Conservation (phyloP, 1,140 invertebrate genomes). For the Drosophila bocqueti region DNA sequence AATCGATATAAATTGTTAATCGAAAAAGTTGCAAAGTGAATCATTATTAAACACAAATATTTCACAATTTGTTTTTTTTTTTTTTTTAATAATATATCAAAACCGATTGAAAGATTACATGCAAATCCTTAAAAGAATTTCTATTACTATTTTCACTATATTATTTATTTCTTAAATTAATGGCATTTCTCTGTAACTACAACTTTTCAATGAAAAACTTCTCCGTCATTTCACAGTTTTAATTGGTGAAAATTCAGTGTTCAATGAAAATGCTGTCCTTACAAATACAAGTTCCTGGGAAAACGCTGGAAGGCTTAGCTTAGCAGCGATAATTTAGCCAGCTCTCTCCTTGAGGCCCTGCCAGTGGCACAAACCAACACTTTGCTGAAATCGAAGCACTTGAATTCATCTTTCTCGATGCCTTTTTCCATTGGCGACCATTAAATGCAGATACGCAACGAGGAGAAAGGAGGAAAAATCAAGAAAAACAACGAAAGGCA, state of each 20-base stretch:
- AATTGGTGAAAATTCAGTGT: neutral
- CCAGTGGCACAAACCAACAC: slow-evolving; percentile 16
- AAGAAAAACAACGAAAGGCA: neutral
- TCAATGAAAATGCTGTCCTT: slow-evolving; percentile 2
- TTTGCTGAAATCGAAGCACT: slow-evolving; percentile 45
- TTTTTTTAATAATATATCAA: neutral
- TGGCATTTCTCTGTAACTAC: neutral
- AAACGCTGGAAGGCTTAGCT: neutral
- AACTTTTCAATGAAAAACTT: neutral
- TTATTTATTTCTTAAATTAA: neutral
- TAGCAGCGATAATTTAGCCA: neutral
- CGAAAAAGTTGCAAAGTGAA: no score
- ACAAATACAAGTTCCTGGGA: slow-evolving; percentile 8
- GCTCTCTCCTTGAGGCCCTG: neutral
- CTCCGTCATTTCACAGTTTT: neutral
- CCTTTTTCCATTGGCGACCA: slow-evolving; percentile 25
- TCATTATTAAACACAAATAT: no score
- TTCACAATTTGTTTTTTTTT: no score
- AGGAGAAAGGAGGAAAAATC: neutral
- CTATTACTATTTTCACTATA: no score
- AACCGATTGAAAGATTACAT: neutral
- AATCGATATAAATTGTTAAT: no score
- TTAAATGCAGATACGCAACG: slow-evolving; percentile 39
- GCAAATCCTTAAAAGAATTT: no score
- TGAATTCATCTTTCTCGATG: slow-evolving; percentile 29